These are phyloP conservation scores for Anthopleura xanthogrammica DNA, from an alignment of 92 coral and sea anemone species.

Conservation along the genomic window DNA sequence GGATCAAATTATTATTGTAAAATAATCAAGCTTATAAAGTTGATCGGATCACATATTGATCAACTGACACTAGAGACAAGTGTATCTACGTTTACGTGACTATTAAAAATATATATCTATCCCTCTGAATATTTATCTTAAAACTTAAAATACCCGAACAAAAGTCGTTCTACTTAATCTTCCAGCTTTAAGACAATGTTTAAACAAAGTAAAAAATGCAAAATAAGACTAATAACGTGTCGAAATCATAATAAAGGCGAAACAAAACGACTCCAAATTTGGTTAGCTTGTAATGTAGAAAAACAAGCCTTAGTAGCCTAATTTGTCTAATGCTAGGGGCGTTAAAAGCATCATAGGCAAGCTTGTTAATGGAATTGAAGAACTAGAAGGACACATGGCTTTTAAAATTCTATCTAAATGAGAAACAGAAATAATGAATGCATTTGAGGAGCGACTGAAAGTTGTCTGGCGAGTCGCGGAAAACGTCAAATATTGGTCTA, in stretches of 20 bases:
- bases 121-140: background rate
- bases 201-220: background rate
- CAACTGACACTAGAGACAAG: too few species aligned
- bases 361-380: background rate
- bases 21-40: background rate
- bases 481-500: background rate
- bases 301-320: background rate
- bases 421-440: background rate
- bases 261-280: background rate
- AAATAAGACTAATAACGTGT: too few species aligned
- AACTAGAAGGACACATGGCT: background rate
- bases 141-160: background rate
- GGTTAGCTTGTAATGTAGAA: background rate
- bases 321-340: background rate
- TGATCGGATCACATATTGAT: background rate
- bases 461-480: background rate
- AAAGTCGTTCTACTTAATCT: background rate
- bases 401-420: background rate
- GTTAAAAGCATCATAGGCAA: slow-evolving; percentile 2
- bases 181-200: background rate
- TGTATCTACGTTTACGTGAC: too few species aligned
- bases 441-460: background rate
- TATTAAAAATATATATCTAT: background rate
- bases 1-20: background rate
- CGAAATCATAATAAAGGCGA: too few species aligned